Percentiles rank a stretch among this genome's conserved stretches.
Conservation (phyloP, 2,797 vertebrate genomes). For the Coracias cyanogaster region DNA sequence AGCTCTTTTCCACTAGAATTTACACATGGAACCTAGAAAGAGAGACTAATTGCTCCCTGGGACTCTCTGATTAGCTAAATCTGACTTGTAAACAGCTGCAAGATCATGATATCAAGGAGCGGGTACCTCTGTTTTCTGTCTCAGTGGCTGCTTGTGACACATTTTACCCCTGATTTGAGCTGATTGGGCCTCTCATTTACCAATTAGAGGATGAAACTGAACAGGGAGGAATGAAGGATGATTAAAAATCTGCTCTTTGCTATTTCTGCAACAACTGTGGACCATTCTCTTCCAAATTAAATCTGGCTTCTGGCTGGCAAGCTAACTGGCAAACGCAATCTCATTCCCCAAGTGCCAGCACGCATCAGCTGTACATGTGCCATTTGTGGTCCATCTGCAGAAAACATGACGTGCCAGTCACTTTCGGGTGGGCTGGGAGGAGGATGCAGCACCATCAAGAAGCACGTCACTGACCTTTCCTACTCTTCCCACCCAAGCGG, state of each 20-base stretch:
- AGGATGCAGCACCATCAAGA: neutral
- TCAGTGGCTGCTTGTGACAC: constrained; percentile 47
- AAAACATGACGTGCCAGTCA: neutral
- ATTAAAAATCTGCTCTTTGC: constrained; percentile 59
- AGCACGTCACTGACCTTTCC: neutral
- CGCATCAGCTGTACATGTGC: constrained; percentile 4
- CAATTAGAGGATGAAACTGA: constrained; percentile 55
- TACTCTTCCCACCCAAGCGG: neutral
- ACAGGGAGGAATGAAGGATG: constrained; percentile 33
- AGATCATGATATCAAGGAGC: constrained; percentile 53
- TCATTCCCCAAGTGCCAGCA: neutral
- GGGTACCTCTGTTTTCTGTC: constrained; percentile 64
- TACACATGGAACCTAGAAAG: constrained; percentile 41
- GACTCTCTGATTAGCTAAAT: constrained; percentile 60
- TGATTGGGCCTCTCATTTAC: constrained; percentile 58
- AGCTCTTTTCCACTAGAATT: constrained; percentile 23
- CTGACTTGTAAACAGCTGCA: constrained; percentile 63
- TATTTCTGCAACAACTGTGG: constrained; percentile 52
- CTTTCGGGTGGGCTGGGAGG: neutral
- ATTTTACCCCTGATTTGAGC: constrained; percentile 41
- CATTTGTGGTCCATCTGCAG: constrained; percentile 59
- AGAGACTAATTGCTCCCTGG: constrained; percentile 63
- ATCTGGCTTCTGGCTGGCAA: constrained; percentile 48
- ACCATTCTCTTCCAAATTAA: constrained; percentile 60
- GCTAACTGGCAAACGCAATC: constrained; percentile 32